phyloP scores from a whole-genome alignment of 2,888 invertebrate genomes.

The Rhopalosiphum nymphaeae region DNA sequence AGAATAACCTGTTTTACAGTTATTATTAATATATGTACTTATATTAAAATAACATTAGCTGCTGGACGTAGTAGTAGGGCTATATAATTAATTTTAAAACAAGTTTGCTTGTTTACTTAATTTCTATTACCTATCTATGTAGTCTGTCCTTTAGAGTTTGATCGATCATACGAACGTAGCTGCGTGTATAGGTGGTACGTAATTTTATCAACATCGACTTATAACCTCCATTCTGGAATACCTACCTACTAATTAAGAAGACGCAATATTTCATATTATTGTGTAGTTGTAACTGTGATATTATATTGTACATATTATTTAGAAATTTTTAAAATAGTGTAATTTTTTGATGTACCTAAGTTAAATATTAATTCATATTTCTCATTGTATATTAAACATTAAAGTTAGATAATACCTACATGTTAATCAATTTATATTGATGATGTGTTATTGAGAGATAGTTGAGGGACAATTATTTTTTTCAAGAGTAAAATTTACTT shows the following conservation, averaged over 20 bases:
- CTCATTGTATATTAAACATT: not conserved
- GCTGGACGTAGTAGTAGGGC: not conserved
- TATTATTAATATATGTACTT: not conserved
- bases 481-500: no score
- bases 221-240: not conserved
- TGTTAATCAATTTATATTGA: not conserved
- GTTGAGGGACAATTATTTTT: no score
- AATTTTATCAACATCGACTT: not conserved
- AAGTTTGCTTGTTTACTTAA: not conserved
- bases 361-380: no score
- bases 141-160: not conserved
- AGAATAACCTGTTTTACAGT: not conserved
- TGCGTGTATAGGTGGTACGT: not conserved
- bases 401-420: not conserved
- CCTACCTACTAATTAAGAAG: not conserved
- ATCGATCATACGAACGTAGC: not conserved
- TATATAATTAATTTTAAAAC: not conserved
- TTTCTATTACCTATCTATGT: not conserved
- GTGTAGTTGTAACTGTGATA: not conserved
- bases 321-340: not conserved
- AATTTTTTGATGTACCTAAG: no score
- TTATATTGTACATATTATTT: not conserved
- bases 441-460: no score
- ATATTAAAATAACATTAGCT: not conserved
- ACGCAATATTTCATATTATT: not conserved